Conservation (phyloP, 2,888 invertebrate genomes). For the Himalopsyche anomala region DNA sequence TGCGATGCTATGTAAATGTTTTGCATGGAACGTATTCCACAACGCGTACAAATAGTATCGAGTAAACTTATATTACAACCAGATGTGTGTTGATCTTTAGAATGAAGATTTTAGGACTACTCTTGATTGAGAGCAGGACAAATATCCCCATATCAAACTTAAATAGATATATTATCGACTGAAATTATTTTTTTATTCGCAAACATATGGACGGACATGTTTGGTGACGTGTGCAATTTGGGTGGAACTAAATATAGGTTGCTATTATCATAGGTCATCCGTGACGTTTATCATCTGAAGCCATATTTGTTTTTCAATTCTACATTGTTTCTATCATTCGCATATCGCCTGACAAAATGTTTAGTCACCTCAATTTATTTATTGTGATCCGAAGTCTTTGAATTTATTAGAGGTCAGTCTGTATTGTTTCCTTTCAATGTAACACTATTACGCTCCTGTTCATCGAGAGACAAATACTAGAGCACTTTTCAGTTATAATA, state of each 20-base stretch:
- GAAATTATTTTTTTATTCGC: too few species aligned
- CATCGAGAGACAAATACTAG: background rate
- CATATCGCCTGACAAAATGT: background rate
- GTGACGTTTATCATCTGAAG: constrained; percentile 9
- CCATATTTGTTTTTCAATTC: constrained; percentile 3
- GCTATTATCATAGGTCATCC: background rate
- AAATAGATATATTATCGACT: too few species aligned
- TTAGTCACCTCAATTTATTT: constrained; percentile 3
- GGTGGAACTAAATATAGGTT: background rate
- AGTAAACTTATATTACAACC: too few species aligned
- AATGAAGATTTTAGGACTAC: too few species aligned
- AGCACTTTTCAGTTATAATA: too few species aligned
- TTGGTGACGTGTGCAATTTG: background rate
- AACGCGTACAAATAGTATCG: too few species aligned
- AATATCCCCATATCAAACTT: too few species aligned
- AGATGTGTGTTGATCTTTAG: too few species aligned
- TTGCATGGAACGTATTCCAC: too few species aligned
- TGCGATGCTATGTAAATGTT: too few species aligned
- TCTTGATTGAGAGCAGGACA: too few species aligned
- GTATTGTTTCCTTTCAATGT: background rate
- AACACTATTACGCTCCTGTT: background rate
- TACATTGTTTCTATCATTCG: background rate
- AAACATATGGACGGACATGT: too few species aligned
- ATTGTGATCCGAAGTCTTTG: background rate
- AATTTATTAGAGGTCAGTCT: constrained; percentile 18